Percentiles rank a stretch among this genome's conserved stretches.
phyloP scores from a whole-genome alignment of 1,140 invertebrate genomes.

The Trachymyrmex septentrionalis region DNA sequence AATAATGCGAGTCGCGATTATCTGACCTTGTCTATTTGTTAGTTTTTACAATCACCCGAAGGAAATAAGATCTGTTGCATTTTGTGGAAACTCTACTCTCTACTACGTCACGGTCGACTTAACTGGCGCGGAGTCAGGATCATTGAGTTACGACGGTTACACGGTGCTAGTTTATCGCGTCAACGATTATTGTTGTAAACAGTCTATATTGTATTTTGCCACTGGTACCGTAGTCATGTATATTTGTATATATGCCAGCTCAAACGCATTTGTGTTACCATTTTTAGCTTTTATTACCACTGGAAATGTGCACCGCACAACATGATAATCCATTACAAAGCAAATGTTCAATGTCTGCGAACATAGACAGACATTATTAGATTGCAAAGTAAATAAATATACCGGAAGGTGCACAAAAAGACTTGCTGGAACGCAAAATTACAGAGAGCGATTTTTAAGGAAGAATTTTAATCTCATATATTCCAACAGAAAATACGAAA shows the following conservation, averaged over 20 bases:
- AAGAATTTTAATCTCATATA: background rate
- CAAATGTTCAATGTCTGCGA: background rate
- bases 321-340: background rate
- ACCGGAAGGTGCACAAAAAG: background rate
- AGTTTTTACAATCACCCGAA: background rate
- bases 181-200: background rate
- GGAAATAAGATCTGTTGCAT: conserved; percentile 3
- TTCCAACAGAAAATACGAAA: background rate
- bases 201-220: background rate
- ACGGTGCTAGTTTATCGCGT: background rate
- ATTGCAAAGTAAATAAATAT: conserved; percentile 1
- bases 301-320: background rate
- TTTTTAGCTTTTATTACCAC: conserved; percentile 9
- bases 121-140: background rate
- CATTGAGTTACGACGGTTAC: background rate
- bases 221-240: background rate
- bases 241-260: background rate
- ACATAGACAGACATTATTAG: background rate
- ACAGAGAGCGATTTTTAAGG: background rate
- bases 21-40: background rate
- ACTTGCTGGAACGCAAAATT: conserved; percentile 1
- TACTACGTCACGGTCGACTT: conserved; percentile 4
- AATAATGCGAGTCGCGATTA: background rate
- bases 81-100: background rate
- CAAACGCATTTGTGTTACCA: background rate